Base-by-base conservation (phyloP, 2,888 invertebrate genomes). In the Omphaloscelis lunosa region DNA sequence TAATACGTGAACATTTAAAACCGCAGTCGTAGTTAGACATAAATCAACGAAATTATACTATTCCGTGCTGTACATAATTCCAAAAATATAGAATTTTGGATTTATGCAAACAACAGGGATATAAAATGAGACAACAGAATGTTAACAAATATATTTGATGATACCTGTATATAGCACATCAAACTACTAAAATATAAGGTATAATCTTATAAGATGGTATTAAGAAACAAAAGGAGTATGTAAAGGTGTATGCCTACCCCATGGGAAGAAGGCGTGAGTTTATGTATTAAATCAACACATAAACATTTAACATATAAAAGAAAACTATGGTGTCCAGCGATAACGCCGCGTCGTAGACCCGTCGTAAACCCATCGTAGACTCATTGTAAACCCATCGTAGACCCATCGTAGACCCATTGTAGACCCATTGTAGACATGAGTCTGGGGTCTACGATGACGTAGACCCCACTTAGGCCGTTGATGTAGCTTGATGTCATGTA, bases 1-100 rank as follows among this genome's bases (percentile, higher is more conserved):
- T 84, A 86, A 80, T 86, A 79, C 75, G 59, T 77, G 67, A 74
- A 79, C 71, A 75, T 75, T 77, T 81, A 72, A 72, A 75, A 77
- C 72, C 53, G 48, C 79, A 71, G 48, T 71, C 53, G 51, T 59
- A 75, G 66, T 77, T 69, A 53, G n/a, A 58, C 70, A 82, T 75
- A 77, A 65, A 72, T 84, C 74, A 53, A 56, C 51, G 56, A 87
- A 62, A 61, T 45, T 51, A 71, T 41, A 79, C 56, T 65, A 79
- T 61, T 74, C 20, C n/a, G 41, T 62, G 29, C 61, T 15, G 23
- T 27, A 17, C 6, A 34, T 23, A 23, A 62, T 23, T 58, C 12
- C 17, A n/a, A 23, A 20, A 27, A 23, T 34, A 59, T 20, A 8
- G 7, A 56, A 41, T 53, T 41, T n/a, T 48, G 2, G 4, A 6